Conservation (phyloP, 2,113 vertebrate species). For the Marmota monax region DNA sequence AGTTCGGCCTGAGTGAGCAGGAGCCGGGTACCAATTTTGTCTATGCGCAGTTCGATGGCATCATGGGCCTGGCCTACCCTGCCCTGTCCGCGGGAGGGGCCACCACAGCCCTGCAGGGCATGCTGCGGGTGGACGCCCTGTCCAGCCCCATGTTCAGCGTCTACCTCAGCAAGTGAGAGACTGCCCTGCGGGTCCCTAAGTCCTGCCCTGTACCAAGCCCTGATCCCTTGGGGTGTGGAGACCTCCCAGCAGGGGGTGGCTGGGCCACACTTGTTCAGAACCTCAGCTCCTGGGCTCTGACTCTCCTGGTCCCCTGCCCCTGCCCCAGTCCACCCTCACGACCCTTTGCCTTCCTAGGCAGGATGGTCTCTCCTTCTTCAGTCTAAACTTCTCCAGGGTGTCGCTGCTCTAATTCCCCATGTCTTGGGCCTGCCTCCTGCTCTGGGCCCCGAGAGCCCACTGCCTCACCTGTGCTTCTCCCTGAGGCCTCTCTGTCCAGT, state of each 20-base stretch:
- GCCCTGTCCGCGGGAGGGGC: constrained; percentile 63
- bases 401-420: background rate
- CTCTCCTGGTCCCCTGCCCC: fast-evolving
- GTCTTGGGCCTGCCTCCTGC: background rate
- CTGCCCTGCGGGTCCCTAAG: fast-evolving
- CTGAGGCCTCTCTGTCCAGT: background rate
- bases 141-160: constrained; percentile 83
- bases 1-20: constrained; percentile 79
- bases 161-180: constrained; percentile 85
- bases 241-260: background rate
- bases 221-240: background rate
- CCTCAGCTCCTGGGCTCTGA: background rate
- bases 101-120: constrained; percentile 82
- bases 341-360: no score
- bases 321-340: background rate
- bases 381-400: background rate
- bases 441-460: background rate
- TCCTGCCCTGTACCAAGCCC: no score
- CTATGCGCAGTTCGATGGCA: constrained; percentile 83
- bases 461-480: background rate
- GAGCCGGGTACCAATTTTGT: constrained; percentile 77
- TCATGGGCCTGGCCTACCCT: constrained; percentile 86
- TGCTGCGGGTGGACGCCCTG: constrained; percentile 80
- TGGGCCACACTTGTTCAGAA: background rate
- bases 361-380: background rate